Evolutionary conservation across 2,888 invertebrate genomes (phyloP), one percentile per base, ranked within the genome.

Genomic region (Leucophenga montana): DNA sequence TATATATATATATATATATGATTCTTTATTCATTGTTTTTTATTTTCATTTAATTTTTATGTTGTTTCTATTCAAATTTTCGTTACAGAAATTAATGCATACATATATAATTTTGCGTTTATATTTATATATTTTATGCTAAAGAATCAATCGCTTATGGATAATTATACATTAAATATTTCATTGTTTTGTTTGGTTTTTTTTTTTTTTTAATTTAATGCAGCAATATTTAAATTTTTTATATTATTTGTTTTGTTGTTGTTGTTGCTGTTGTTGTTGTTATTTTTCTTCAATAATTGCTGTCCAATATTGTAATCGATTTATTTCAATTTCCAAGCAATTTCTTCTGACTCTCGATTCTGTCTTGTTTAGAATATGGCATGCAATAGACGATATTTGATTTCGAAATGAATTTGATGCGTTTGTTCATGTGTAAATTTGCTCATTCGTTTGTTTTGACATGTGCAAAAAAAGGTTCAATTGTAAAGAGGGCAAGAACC

Each of bases 181-280:
- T 50, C n/a, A 50, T 50, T 50, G 50, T 50, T 50, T n/a, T n/a
- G n/a, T n/a, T n/a, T n/a, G n/a, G 6, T 50, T 50, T 16, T 50
- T 16, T 50, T n/a, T 50, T 50, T n/a, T 50, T 50, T 11, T 50
- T 11, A n/a, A 50, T 50, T 50, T n/a, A 50, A 16, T 14, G n/a
- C n/a, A n/a, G n/a, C n/a, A n/a, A n/a, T n/a, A n/a, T n/a, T 18
- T 50, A 8, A 16, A 6, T 50, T n/a, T 50, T n/a, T 50, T 50
- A 8, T 14, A 16, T 50, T 50, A 14, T 14, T 50, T 18, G 13
- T 50, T 50, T 50, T 50, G 13, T 50, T n/a, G 8, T 18, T n/a
- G 14, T 50, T n/a, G 8, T 50, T 6, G 8, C 18, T 50, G 9
- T 50, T 14, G 9, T n/a, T 5, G 13, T 14, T 18, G 6, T n/a